Conservation (phyloP, 2,113 vertebrate genomes). For the Mungos mungo region DNA sequence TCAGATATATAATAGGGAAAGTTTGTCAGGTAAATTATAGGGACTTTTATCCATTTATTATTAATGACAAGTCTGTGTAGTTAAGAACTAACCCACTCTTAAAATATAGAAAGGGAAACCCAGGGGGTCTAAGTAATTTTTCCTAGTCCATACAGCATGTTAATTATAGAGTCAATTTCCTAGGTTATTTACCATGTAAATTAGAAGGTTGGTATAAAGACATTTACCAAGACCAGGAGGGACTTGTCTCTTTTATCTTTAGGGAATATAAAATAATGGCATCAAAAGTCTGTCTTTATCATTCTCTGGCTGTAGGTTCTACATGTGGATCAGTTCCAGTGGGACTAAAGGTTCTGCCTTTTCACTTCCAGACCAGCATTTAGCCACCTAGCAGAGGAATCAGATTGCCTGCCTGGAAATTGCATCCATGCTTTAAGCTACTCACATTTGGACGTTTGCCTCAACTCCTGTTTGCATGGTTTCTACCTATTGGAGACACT, state of each 20-base stretch:
- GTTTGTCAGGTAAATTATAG: background rate
- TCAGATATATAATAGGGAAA: background rate
- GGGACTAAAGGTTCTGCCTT: background rate
- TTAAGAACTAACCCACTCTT: background rate
- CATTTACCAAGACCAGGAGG: background rate
- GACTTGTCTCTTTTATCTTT: background rate
- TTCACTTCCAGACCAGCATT: background rate
- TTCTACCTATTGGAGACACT: background rate
- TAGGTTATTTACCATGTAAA: background rate
- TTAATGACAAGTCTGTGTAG: background rate
- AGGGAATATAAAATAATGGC: background rate
- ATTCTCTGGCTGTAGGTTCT: background rate
- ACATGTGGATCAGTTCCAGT: rapidly evolving
- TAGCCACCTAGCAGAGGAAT: background rate
- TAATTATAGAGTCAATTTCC: background rate
- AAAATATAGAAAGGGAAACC: background rate
- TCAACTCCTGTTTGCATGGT: background rate
- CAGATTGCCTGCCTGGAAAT: background rate
- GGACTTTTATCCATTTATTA: background rate
- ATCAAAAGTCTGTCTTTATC: background rate
- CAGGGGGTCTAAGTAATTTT: background rate
- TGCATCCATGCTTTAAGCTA: background rate
- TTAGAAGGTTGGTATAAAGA: background rate
- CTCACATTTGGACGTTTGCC: background rate
- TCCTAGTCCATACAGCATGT: background rate